A percentile compares a stretch with the other conserved stretches of the same genome.
Evolutionary conservation across 2,888 invertebrate genomes (phyloP).

Genomic region (Acrobasis consociella): DNA sequence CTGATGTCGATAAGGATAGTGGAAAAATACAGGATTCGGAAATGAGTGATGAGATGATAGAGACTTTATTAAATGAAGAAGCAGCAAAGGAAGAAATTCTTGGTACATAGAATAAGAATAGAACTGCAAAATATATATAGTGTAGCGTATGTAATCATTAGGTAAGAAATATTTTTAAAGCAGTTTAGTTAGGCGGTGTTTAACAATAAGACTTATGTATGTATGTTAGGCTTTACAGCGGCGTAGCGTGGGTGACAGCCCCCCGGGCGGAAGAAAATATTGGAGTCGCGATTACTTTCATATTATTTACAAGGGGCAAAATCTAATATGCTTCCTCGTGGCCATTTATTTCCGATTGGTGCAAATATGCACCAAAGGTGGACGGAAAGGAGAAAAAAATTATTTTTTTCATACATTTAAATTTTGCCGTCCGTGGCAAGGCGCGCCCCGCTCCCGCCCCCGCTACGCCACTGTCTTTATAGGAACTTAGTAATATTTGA

Average conservation of each 20-base stretch:
- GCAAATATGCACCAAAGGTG: too few relatives aligned
- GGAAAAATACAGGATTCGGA: conserved; percentile 55
- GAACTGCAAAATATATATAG: conserved; percentile 2
- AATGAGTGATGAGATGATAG: conserved; percentile 66
- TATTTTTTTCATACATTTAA: too few relatives aligned
- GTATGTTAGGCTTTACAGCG: neutral
- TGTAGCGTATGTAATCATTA: conserved; percentile 4
- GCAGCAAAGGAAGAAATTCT: conserved; percentile 32
- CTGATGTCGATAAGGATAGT: conserved; percentile 35
- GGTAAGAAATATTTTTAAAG: conserved; percentile 3
- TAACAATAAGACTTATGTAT: neutral
- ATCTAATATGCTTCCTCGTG: too few relatives aligned
- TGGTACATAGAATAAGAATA: conserved; percentile 18
- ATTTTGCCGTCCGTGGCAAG: too few relatives aligned
- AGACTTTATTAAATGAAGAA: conserved; percentile 61
- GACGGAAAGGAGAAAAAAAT: too few relatives aligned
- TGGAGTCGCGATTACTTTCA: too few relatives aligned
- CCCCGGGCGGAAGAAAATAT: too few relatives aligned
- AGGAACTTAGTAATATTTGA: neutral
- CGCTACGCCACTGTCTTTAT: too few relatives aligned
- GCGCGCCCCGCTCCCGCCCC: too few relatives aligned
- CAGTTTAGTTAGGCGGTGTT: neutral
- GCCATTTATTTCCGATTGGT: too few relatives aligned
- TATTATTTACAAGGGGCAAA: too few relatives aligned
- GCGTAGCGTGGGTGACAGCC: too few relatives aligned